Base-by-base conservation (phyloP, 2,797 vertebrate genomes). In the Danio choprae region DNA sequence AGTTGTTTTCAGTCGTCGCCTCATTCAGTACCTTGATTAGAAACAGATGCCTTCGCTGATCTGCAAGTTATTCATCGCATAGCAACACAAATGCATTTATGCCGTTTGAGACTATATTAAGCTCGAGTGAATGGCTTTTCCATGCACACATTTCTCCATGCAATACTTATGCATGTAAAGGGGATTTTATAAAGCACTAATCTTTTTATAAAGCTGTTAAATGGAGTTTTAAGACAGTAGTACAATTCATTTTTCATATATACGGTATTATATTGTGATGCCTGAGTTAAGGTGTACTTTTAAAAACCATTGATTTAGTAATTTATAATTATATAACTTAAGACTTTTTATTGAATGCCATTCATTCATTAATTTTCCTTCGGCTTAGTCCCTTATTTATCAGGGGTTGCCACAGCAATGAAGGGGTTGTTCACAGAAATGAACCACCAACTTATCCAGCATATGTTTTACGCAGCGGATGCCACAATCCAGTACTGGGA, bases 61-160 rank as follows among this genome's bases (percentile, higher is more conserved):
- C 65, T 60, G 40, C 43, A 78, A 62, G 56, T 69, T 51, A 70
- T 62, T 78, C 65, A 70, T 69, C 4, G 55, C 76, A 16, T 78
- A 78, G 76, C 76, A 78, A 51, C 76, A 68, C 74, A 58, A 46
- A 75, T 75, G 73, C 58, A 50, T 78, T 68, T 76, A 69, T 78
- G 65, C 65, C 44, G 59, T 59, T 51, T 60, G 29, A 78, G 55
- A 48, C 65, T 70, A 78, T 60, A 62, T 78, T 78, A 69, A 70
- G 53, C 65, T 8, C 4, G 40, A 38, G 40, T 68, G 64, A 77
- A 77, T 67, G 68, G 53, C 64, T 68, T 67, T 55, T 44, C 43
- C 48, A 22, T 44, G 20, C 20, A 22, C 63, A 56, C 50, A 20
- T 29, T 20, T 65, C 20, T 78, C 44, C 18, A 11, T n/a, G n/a